Percentiles rank a stretch among this genome's conserved stretches.
Evolutionary conservation across 2,888 invertebrate genomes (phyloP).

Genomic region (Andrena minutula): DNA sequence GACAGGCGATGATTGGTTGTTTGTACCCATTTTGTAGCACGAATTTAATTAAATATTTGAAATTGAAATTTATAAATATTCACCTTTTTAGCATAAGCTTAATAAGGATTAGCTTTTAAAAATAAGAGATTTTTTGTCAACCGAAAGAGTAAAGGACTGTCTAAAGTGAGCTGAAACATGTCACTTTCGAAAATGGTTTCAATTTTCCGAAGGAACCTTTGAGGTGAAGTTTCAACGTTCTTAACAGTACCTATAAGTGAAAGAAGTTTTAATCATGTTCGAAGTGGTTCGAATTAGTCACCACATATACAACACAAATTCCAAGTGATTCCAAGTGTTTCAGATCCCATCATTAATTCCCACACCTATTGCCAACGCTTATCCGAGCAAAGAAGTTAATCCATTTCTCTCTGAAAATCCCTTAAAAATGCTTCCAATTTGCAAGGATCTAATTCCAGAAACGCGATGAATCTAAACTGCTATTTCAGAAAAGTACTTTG

Average conservation of each 20-base stretch:
- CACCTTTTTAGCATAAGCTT: too few relatives aligned
- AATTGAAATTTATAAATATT: too few relatives aligned
- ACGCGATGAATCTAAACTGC: constrained; percentile 1
- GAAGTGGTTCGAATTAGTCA: too few relatives aligned
- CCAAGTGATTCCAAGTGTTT: too few relatives aligned
- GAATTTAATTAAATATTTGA: too few relatives aligned
- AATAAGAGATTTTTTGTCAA: too few relatives aligned
- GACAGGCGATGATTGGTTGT: too few relatives aligned
- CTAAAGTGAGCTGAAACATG: constrained; percentile 2
- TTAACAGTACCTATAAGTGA: background rate
- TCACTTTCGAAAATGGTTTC: constrained; percentile 32
- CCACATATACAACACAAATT: too few relatives aligned
- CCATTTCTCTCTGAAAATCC: background rate
- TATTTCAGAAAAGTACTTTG: constrained; percentile 19
- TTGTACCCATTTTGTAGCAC: too few relatives aligned
- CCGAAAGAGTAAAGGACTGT: background rate
- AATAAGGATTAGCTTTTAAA: too few relatives aligned
- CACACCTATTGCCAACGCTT: background rate
- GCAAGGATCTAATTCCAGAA: background rate
- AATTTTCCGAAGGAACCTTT: constrained; percentile 12
- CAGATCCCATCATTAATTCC: too few relatives aligned
- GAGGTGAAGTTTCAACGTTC: background rate
- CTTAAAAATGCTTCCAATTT: background rate
- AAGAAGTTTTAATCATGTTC: too few relatives aligned
- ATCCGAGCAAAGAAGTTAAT: background rate